Percentiles rank a stretch among this genome's conserved stretches.
Conservation (phyloP, 2,888 invertebrate species). For the Leptura quadrifasciata region DNA sequence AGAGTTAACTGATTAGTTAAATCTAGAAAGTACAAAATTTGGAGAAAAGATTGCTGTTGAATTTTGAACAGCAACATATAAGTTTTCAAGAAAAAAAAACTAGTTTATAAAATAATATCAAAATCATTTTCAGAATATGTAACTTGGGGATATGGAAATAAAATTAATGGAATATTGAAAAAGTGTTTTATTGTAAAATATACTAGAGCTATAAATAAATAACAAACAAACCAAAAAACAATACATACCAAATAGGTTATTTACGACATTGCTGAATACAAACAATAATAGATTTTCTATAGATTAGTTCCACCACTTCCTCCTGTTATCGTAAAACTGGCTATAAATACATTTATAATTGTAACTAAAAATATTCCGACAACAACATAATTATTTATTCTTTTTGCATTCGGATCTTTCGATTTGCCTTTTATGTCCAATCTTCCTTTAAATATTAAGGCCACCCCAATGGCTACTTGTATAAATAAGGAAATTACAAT, state of each 20-base stretch:
- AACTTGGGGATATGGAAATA: no score
- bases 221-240: neutral
- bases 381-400: slow-evolving; percentile 79
- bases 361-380: slow-evolving; percentile 81
- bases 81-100: no score
- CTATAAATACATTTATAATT: slow-evolving; percentile 82
- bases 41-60: no score
- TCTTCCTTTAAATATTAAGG: slow-evolving; percentile 79
- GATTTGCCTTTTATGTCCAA: slow-evolving; percentile 75
- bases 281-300: neutral
- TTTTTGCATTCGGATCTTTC: slow-evolving; percentile 74
- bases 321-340: slow-evolving; percentile 77
- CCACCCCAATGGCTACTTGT: slow-evolving; percentile 80
- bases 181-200: neutral
- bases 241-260: neutral
- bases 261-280: neutral
- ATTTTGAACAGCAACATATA: no score
- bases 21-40: no score
- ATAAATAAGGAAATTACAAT: slow-evolving; percentile 78
- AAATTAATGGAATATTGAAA: no score
- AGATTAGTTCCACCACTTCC: neutral
- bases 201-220: neutral
- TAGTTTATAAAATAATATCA: no score
- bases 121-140: no score
- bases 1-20: no score